Base-by-base conservation (phyloP, 2,797 vertebrate species). In the Enteromius paludinosus region DNA sequence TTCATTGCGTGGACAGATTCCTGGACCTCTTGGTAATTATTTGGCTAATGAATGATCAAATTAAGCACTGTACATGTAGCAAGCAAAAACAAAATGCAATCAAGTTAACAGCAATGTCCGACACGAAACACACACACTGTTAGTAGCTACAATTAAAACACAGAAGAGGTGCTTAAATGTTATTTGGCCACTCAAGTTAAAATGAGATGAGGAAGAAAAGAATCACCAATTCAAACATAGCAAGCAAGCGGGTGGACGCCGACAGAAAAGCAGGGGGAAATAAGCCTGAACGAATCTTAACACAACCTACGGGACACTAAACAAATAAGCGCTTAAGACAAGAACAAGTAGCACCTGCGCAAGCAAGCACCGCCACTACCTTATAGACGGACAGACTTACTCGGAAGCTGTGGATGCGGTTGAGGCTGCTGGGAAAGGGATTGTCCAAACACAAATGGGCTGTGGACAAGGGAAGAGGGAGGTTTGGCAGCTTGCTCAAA, bases 361-460 rank as follows among this genome's bases (percentile, higher is more conserved):
- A 95, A 95, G 96, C 93, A 92, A 88, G 94, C 94, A 93, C 94
- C 89, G 92, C 94, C 92, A 94, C 95, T 94, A 96, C 96, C 96
- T 94, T 94, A 95, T 95, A 96, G 95, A 95, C 95, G 94, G 96
- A 96, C 96, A 97, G 95, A 99, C 98, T 99, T 99, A 99, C 98
- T 99, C 96, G 96, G 97, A 98, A 98, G 97, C 97, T 96, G 96
- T 95, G 96, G 96, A 94, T 98, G 97, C 93, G 95, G 95, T 94
- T 97, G 97, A 97, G 96, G 97, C 95, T 97, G 97, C 97, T 98
- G 98, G 97, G 98, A 96, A 95, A 97, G 97, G 97, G 97, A 96
- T 88, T 99, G 98, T 98, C 98, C 98, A 95, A 99, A 99, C 97
- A 99, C 98, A 99, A 99, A 99, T 97, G 98, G 97, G 93, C 98